A percentile compares a stretch with the other conserved stretches of the same genome.
Conservation (phyloP, 2,797 vertebrate species). For the Trematomus bernacchii region DNA sequence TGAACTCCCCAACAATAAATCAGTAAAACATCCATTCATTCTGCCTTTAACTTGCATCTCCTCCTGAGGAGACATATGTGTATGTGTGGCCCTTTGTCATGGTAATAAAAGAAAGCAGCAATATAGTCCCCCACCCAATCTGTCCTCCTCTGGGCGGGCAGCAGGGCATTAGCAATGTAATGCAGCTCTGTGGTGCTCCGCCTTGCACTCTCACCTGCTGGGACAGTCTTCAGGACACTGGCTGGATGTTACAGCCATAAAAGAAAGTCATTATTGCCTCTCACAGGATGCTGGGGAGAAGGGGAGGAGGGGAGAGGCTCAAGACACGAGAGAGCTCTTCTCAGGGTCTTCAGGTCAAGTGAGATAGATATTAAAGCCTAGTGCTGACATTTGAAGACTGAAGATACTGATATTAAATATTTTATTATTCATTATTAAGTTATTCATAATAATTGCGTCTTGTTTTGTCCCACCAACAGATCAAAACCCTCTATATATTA, state of each 20-base stretch:
- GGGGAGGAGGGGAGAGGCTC: conserved; percentile 24
- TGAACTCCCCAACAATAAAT: conserved; percentile 51
- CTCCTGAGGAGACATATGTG: conserved; percentile 64
- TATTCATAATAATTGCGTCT: no score
- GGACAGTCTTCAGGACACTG: conserved; percentile 30
- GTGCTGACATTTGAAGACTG: conserved; percentile 23
- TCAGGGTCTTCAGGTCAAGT: conserved; percentile 31
- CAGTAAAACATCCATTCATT: conserved; percentile 66
- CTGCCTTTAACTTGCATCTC: conserved; percentile 59
- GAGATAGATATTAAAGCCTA: conserved; percentile 35
- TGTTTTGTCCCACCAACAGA: neutral
- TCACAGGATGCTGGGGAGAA: conserved; percentile 36
- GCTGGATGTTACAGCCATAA: conserved; percentile 51
- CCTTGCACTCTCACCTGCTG: conserved; percentile 72
- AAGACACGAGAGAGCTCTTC: neutral
- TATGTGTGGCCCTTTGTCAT: conserved; percentile 69
- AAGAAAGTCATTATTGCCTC: conserved; percentile 49
- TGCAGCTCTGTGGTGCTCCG: conserved; percentile 36
- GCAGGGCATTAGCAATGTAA: conserved; percentile 71
- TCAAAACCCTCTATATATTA: neutral
- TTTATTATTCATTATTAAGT: no score
- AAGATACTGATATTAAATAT: conserved; percentile 16
- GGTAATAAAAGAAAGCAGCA: conserved; percentile 59
- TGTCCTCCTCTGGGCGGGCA: conserved; percentile 37
- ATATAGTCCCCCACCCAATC: conserved; percentile 63